Evolutionary conservation across 2,797 vertebrate genomes (phyloP).

Genomic region (Oreochromis grahami): DNA sequence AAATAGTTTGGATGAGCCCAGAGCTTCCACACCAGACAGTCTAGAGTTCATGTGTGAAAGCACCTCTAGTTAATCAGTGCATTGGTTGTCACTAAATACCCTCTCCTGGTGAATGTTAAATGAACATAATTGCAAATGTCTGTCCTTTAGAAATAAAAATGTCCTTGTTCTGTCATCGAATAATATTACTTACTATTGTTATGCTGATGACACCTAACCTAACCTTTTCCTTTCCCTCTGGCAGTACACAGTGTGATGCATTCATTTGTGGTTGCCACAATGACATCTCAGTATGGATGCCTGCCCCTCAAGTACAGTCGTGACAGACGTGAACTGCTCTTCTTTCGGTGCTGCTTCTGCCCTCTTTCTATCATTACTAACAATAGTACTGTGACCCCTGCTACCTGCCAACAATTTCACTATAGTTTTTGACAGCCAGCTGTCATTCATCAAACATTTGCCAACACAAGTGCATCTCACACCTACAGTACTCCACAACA

Average conservation of each 20-base stretch:
- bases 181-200: conserved; percentile 41
- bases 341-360: conserved; percentile 27
- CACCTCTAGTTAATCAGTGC: neutral
- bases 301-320: conserved; percentile 29
- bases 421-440: conserved; percentile 47
- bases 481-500: neutral
- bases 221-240: conserved; percentile 44
- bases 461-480: conserved; percentile 8
- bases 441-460: conserved; percentile 42
- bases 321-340: conserved; percentile 21
- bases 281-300: conserved; percentile 43
- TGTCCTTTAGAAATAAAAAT: conserved; percentile 12
- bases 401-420: conserved; percentile 49
- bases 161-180: conserved; percentile 40
- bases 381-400: conserved; percentile 50
- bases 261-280: conserved; percentile 43
- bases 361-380: conserved; percentile 48
- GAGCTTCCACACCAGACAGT: neutral
- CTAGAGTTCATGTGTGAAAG: neutral
- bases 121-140: neutral
- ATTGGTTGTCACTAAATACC: neutral
- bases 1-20: neutral
- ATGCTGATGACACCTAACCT: conserved; percentile 45
- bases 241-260: conserved; percentile 24
- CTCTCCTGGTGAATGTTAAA: neutral